Percentiles rank a stretch among this genome's conserved stretches.
These are phyloP conservation scores for Dicyrtoma fusca DNA, from an alignment of 2,888 invertebrate species.

Conservation along the genomic window DNA sequence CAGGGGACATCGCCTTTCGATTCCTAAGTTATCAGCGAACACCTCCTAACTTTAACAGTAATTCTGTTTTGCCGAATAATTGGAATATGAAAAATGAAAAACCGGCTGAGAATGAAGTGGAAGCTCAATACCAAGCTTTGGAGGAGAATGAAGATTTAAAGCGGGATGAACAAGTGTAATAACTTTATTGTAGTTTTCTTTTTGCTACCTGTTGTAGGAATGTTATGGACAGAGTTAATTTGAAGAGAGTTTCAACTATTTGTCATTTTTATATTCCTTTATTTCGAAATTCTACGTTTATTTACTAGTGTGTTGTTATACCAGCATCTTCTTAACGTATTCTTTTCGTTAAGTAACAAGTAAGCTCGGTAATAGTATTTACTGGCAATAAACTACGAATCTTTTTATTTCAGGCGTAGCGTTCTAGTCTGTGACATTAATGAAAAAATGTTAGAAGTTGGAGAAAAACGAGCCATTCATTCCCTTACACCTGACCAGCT, in stretches of 20 bases:
- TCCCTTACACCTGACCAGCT: conserved; percentile 62
- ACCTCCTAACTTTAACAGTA: conserved; percentile 6
- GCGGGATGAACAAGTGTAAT: not conserved
- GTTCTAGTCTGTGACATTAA: conserved; percentile 91
- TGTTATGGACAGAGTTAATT: too few species aligned
- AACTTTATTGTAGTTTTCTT: too few species aligned
- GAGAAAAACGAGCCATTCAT: conserved; percentile 72
- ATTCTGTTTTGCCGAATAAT: not conserved
- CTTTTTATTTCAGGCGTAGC: conserved; percentile 42
- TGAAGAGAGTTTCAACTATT: too few species aligned
- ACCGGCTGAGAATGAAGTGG: conserved; percentile 47
- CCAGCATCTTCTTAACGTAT: too few species aligned
- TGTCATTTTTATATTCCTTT: too few species aligned
- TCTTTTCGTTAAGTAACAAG: too few species aligned
- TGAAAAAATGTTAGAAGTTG: conserved; percentile 91
- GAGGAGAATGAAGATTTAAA: not conserved
- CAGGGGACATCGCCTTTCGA: conserved; percentile 92
- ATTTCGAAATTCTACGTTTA: too few species aligned
- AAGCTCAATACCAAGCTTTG: conserved; percentile 32
- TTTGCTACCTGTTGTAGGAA: too few species aligned
- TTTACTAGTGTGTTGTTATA: too few species aligned
- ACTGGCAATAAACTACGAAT: too few species aligned
- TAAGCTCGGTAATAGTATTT: too few species aligned
- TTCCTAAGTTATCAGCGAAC: conserved; percentile 63
- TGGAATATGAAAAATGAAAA: not conserved